A percentile compares a stretch with the other conserved stretches of the same genome.
Evolutionary conservation across 2,797 vertebrate species (phyloP).

Genomic region (Falco rusticolus): DNA sequence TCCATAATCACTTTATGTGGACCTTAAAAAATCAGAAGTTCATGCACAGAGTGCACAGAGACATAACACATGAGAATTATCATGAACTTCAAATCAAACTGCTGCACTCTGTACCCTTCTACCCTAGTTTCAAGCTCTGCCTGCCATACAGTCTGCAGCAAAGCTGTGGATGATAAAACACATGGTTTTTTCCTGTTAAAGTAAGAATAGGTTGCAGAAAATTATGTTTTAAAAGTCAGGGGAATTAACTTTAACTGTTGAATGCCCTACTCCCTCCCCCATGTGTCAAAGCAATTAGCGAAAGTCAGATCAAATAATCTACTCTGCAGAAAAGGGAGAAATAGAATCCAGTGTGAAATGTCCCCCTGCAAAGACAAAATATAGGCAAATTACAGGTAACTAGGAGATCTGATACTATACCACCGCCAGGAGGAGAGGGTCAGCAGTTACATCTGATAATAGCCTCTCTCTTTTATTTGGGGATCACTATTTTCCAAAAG

Average conservation of each 20-base stretch:
- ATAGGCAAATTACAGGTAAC: constrained; percentile 45
- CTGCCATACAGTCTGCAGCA: neutral
- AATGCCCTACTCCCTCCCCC: neutral
- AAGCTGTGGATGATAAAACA: neutral
- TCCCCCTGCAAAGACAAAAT: constrained; percentile 8
- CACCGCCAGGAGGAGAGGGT: constrained; percentile 59
- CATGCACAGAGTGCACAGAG: neutral
- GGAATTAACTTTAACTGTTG: constrained; percentile 13
- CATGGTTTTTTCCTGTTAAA: neutral
- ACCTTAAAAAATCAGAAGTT: neutral
- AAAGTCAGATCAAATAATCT: constrained; percentile 37
- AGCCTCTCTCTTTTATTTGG: neutral
- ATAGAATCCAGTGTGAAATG: neutral
- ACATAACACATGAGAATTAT: neutral
- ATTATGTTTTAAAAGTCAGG: neutral
- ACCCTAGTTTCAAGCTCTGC: neutral
- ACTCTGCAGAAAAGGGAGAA: neutral
- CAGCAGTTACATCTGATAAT: constrained; percentile 46
- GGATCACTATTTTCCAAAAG: constrained; percentile 2
- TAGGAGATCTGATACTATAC: constrained; percentile 57
- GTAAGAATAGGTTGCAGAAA: neutral
- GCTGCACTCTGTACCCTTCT: neutral
- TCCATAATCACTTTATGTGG: neutral
- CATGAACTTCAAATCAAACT: neutral
- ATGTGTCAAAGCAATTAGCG: constrained; percentile 39